Base-by-base conservation (phyloP, 2,888 invertebrate species). In the Embidobia sp. region DNA sequence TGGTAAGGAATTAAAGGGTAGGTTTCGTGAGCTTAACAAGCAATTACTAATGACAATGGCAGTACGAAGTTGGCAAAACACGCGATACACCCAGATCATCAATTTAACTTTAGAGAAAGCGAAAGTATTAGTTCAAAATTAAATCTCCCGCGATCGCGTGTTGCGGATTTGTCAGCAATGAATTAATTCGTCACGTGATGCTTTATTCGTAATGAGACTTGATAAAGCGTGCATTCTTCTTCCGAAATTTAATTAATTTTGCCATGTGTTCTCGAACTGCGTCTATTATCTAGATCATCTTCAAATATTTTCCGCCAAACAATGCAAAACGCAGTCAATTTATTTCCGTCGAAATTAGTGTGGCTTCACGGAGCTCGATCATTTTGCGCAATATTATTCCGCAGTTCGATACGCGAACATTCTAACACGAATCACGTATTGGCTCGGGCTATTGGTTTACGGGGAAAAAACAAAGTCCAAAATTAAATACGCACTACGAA, bases 71-170 rank as follows among this genome's bases (percentile, higher is more conserved):
- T 70, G 53, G 61, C 37, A 22, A 33, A 48, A 63, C 72, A 72
- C 63, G 72, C 63, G 55, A 72, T 55, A 35, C 13, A 26, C 10
- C 63, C 37, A 63, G 49, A 64, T 72, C 55, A 64, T 63, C 53
- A 63, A 64, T 72, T 72, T 64, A 64, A 64, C 55, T 63, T 72
- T 64, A 35, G 37, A n/a, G n/a, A 72, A 64, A 72, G 49, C 22
- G 63, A 72, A 63, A 64, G 55, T 72, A 72, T 72, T 64, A 72
- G 49, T 19, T 48, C 19, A 57, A 72, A 72, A 72, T 72, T 57
- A 64, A 72, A 63, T 69, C 59, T 69, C 42, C 18, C 18, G 18
- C 19, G 35, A 70, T 70, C 7, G 69, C 69, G 44, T 70, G 70
- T 55, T 63, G 7, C 18, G 35, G 35, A 55, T 72, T 63, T 72